Evolutionary conservation across 2,797 vertebrate species (phyloP), one percentile per base, ranked within the genome.

Genomic region (Mionectes olivaceus): DNA sequence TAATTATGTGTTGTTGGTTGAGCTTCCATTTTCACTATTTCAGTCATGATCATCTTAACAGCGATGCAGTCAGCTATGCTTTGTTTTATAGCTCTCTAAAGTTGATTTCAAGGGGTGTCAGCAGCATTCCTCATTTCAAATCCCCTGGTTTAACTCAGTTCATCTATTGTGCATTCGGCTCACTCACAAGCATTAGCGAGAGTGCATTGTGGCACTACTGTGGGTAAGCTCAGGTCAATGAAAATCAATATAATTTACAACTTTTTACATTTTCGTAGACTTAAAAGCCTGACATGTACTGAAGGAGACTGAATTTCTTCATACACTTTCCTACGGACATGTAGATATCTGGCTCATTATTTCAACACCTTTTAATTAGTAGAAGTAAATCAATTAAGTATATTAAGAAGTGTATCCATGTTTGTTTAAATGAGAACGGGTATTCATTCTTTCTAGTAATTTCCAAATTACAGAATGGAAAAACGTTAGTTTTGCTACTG

Each of bases 181-280:
- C 76, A 71, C 71, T 53, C 13, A 0, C 4, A 7, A 71, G 46
- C 68, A 80, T 28, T 64, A 43, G 60, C 0, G 0, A 82, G 17
- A 43, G 25, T 3, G 5, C 57, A 6, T 69, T 70, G 57, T 37
- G 47, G 52, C 71, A 67, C 82, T 44, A 12, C 44, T 33, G 35
- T 11, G 37, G 52, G 87, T 71, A 68, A 81, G 71, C 41, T 92
- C 41, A 32, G n/a, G 61, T 60, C 94, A 80, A 47, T 0, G 2
- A 94, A 90, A 87, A 92, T 85, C 76, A 86, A 2, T 43, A 44
- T 32, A 1, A 57, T 86, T 94, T 78, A 93, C 82, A 94, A 67
- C 15, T 64, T 88, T 30, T 43, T 64, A 67, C 46, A 78, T 89
- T 68, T 49, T 65, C 71, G 50, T 80, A 25, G 69, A 82, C 44